A percentile compares a stretch with the other conserved stretches of the same genome.
Conservation (phyloP, 1,140 invertebrate genomes). For the Rhopalosiphum maidis region DNA sequence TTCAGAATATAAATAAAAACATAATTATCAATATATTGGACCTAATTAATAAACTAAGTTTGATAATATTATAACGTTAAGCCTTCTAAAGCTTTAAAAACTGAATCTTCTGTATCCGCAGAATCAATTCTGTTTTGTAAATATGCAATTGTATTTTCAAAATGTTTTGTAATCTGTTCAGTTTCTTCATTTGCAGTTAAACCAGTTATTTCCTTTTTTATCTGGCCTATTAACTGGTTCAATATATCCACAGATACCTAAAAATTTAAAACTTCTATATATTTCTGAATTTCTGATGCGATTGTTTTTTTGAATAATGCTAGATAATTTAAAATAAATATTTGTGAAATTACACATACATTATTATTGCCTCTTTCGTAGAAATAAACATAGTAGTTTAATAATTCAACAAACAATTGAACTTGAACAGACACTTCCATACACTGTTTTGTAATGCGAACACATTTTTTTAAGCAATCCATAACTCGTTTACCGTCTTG, state of each 20-base stretch:
- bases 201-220: constrained; percentile 89
- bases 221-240: constrained; percentile 90
- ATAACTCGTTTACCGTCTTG: constrained; percentile 89
- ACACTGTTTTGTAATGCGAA: constrained; percentile 94
- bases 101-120: constrained; percentile 61
- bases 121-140: constrained; percentile 70
- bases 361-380: constrained; percentile 90
- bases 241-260: constrained; percentile 75
- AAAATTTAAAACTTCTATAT: constrained; percentile 59
- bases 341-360: constrained; percentile 67
- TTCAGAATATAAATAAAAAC: constrained; percentile 43
- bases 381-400: constrained; percentile 95
- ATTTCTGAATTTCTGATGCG: neutral
- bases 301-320: neutral
- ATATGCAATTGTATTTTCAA: constrained; percentile 86
- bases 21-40: constrained; percentile 39
- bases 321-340: neutral
- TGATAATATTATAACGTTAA: constrained; percentile 45
- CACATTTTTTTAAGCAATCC: constrained; percentile 95
- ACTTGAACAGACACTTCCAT: constrained; percentile 97
- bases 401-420: constrained; percentile 91
- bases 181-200: constrained; percentile 93
- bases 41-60: constrained; percentile 29
- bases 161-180: constrained; percentile 94
- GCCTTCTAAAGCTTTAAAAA: constrained; percentile 53